Conservation (phyloP, 2,888 invertebrate genomes). For the Protula sp. region DNA sequence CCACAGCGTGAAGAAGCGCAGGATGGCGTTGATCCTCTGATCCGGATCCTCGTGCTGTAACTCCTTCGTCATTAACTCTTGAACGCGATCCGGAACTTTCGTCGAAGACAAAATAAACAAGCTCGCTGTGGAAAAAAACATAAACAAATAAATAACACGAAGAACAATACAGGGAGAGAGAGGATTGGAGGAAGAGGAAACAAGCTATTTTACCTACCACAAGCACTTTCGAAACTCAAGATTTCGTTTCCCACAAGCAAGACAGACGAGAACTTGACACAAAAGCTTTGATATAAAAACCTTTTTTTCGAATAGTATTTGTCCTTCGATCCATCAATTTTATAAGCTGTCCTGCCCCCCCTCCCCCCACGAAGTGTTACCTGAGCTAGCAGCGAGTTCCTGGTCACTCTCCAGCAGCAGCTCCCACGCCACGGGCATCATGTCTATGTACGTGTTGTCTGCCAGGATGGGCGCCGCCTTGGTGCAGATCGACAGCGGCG, state of each 20-base stretch:
- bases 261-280: too few species aligned
- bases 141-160: neutral
- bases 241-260: too few species aligned
- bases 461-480: conserved; percentile 63
- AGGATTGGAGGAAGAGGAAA: too few species aligned
- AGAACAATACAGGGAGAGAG: neutral
- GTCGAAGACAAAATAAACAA: conserved; percentile 90
- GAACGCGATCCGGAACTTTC: conserved; percentile 80
- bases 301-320: too few species aligned
- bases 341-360: too few species aligned
- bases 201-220: too few species aligned
- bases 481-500: conserved; percentile 54
- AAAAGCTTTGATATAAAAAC: too few species aligned
- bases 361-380: too few species aligned
- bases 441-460: conserved; percentile 76
- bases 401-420: conserved; percentile 82
- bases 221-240: too few species aligned
- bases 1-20: conserved; percentile 81
- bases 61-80: conserved; percentile 82
- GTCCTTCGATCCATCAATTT: too few species aligned
- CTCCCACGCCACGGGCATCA: conserved; percentile 92
- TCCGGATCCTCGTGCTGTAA: conserved; percentile 78
- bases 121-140: conserved; percentile 60
- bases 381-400: conserved; percentile 57
- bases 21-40: conserved; percentile 75